phyloP scores from a whole-genome alignment of 2,113 vertebrate genomes.

The Leptobrachium leishanense region DNA sequence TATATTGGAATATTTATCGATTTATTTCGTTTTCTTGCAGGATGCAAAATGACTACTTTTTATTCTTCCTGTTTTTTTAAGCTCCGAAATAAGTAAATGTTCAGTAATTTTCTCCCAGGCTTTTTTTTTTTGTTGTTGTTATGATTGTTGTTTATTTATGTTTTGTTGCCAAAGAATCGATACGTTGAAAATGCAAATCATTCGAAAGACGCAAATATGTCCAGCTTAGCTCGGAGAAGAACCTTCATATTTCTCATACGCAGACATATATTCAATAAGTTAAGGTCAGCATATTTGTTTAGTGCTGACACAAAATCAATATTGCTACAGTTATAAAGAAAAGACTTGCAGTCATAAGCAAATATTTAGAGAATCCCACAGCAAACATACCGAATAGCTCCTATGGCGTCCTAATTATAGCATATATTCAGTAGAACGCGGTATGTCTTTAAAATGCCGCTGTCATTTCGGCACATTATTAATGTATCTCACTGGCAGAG shows the following conservation, averaged over 20 bases:
- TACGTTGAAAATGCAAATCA: neutral
- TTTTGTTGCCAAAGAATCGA: neutral
- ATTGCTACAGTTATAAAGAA: neutral
- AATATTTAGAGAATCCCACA: neutral
- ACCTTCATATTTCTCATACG: slow-evolving; percentile 7
- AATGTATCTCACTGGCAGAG: too few relatives aligned
- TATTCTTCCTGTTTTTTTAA: too few relatives aligned
- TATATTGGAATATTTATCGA: too few relatives aligned
- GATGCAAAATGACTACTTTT: too few relatives aligned
- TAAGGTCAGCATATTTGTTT: slow-evolving; percentile 28
- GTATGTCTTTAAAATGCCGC: too few relatives aligned
- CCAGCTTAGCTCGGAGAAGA: neutral
- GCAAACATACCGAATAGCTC: neutral
- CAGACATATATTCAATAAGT: slow-evolving; percentile 30
- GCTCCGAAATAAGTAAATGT: too few relatives aligned
- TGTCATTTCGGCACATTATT: too few relatives aligned
- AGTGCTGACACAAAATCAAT: slow-evolving; percentile 39
- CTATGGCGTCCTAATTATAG: neutral
- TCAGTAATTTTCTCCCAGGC: too few relatives aligned
- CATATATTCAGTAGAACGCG: too few relatives aligned
- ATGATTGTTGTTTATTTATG: too few relatives aligned
- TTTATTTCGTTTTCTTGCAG: too few relatives aligned
- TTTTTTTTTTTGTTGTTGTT: too few relatives aligned
- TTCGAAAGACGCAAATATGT: neutral
- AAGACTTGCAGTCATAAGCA: neutral